Conservation (phyloP, 1,140 invertebrate genomes). For the Temnothorax longispinosus region DNA sequence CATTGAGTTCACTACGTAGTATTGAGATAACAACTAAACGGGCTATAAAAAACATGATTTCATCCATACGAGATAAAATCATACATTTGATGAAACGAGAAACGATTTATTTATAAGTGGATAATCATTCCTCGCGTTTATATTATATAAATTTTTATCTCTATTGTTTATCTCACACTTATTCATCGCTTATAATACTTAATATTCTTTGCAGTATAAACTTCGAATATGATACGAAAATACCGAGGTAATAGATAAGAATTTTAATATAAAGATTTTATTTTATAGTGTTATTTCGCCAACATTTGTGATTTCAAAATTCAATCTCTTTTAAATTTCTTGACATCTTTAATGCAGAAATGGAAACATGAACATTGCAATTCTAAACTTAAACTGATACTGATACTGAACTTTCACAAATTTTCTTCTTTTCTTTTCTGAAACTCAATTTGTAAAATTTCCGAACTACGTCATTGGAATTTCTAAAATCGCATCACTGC, state of each 20-base stretch:
- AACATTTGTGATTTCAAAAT: background rate
- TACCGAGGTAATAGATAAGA: background rate
- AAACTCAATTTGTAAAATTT: background rate
- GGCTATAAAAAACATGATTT: background rate
- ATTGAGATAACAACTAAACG: background rate
- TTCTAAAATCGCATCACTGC: background rate
- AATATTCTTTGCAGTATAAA: background rate
- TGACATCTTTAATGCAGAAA: background rate
- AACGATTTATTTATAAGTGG: background rate
- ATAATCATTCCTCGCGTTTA: background rate
- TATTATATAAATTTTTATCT: slow-evolving; percentile 12
- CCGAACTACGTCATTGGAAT: background rate
- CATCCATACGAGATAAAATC: slow-evolving; percentile 4
- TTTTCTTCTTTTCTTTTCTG: too few relatives aligned
- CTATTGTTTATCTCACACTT: background rate
- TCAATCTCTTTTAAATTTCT: background rate
- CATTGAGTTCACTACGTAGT: background rate
- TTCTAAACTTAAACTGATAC: background rate
- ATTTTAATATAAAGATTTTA: background rate
- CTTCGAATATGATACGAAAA: background rate
- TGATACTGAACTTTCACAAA: background rate
- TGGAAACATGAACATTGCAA: background rate
- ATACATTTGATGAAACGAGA: background rate
- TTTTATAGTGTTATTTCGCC: background rate
- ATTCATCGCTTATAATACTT: background rate